Evolutionary conservation across 1,140 invertebrate species (phyloP).

Genomic region (Listronotus oregonensis): DNA sequence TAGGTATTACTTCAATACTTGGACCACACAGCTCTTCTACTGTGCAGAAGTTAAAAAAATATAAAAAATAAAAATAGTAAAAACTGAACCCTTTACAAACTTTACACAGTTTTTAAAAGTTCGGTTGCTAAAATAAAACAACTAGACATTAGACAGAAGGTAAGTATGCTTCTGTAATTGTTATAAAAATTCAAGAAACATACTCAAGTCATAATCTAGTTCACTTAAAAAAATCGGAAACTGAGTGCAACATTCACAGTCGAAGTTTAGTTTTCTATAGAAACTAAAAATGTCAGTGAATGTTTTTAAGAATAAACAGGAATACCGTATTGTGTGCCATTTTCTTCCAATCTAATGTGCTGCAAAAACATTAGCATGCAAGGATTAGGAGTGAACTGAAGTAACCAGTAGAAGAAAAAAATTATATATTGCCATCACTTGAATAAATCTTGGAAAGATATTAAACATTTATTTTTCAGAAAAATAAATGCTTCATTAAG

Average conservation of each 20-base stretch:
- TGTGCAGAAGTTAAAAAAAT: constrained; percentile 3
- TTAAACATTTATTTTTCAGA: too few relatives aligned
- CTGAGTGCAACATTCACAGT: constrained; percentile 25
- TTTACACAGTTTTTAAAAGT: constrained; percentile 8
- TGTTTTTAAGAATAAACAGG: not conserved
- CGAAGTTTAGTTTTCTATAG: constrained; percentile 2
- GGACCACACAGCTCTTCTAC: constrained; percentile 20
- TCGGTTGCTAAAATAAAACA: too few relatives aligned
- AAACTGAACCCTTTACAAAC: constrained; percentile 4
- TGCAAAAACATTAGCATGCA: constrained; percentile 32
- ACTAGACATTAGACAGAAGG: too few relatives aligned
- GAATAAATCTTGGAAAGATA: too few relatives aligned
- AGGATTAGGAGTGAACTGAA: constrained; percentile 7
- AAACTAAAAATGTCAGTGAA: constrained; percentile 8
- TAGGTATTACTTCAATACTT: constrained; percentile 30
- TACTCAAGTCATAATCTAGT: constrained; percentile 5
- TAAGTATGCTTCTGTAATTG: too few relatives aligned
- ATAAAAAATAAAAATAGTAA: not conserved
- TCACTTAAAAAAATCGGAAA: not conserved
- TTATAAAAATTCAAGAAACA: constrained; percentile 5
- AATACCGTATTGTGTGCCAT: not conserved
- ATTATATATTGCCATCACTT: too few relatives aligned
- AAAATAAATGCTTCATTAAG: too few relatives aligned
- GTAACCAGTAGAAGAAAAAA: not conserved
- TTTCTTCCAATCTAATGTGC: constrained; percentile 16